Base-by-base conservation (phyloP, 1,140 invertebrate genomes). In the Drosophila nigrodunni region DNA sequence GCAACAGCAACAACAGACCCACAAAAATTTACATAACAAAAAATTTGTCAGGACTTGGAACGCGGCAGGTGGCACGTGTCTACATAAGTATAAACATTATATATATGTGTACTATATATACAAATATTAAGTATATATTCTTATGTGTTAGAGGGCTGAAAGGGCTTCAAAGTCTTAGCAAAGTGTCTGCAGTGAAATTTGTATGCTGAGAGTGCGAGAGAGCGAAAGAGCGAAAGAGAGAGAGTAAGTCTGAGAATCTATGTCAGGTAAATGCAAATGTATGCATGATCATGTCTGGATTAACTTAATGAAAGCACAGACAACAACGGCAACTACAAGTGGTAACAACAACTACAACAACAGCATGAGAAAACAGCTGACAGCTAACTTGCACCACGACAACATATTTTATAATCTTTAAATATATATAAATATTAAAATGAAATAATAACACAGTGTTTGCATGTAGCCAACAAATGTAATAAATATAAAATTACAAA, bases 271-370 rank as follows among this genome's bases (percentile, higher is more conserved):
- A 43, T 30, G 44, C 2, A 11, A 67, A 80, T 87, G 77, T 89
- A 91, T 89, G 88, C 88, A 79, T 85, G 83, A 91, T 91, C 88
- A 91, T 91, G 88, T 91, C 83, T 83, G 89, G 88, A 91, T 91
- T 91, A 91, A 86, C 75, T 81, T 91, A 88, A 88, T 88, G 80
- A 91, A 91, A 82, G 78, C 72, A 77, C 69, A 60, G 72, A 67
- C 54, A 76, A 73, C 62, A 71, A 55, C 47, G 46, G 34, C 60
- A 46, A 34, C 37, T 37, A 37, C 52, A 30, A 30, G 25, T 30
- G 25, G 25, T 30, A 44, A 66, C 65, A 60, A 64, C 52, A 47
- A 6, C 21, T n/a, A 39, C 44, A 46, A 37, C 43, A 70, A 18
- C 18, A 25, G 47, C 67, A 52, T 6, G 52, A 41, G 15, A 41